Conservation (phyloP, 2,888 invertebrate genomes). For the Vesta saturnalis region DNA sequence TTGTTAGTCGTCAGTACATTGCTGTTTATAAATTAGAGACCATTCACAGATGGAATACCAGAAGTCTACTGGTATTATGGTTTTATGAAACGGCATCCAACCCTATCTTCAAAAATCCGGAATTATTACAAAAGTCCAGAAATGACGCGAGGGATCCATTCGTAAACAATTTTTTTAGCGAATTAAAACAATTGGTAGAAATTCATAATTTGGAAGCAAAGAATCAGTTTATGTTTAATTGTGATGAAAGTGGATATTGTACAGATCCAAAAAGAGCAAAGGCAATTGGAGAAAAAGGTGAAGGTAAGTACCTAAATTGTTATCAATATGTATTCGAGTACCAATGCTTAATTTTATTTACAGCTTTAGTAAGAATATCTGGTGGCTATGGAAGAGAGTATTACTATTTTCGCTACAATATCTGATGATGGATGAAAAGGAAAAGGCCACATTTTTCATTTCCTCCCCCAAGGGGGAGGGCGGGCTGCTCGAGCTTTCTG, state of each 20-base stretch:
- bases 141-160: slow-evolving; percentile 26
- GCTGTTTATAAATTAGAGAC: slow-evolving; percentile 9
- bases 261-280: slow-evolving; percentile 39
- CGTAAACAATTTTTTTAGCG: not conserved
- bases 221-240: slow-evolving; percentile 34
- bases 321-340: too few species aligned
- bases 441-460: too few species aligned
- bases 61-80: slow-evolving; percentile 31
- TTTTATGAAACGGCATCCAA: slow-evolving; percentile 32
- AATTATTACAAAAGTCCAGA: slow-evolving; percentile 22
- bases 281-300: too few species aligned
- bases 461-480: too few species aligned
- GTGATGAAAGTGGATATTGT: slow-evolving; percentile 43
- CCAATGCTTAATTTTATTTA: too few species aligned
- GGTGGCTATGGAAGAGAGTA: too few species aligned
- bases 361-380: slow-evolving; percentile 33
- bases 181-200: not conserved
- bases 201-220: not conserved
- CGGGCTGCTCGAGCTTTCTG: too few species aligned
- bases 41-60: slow-evolving; percentile 39
- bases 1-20: slow-evolving; percentile 2
- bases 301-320: too few species aligned
- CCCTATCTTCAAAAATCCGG: slow-evolving; percentile 37
- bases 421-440: slow-evolving; percentile 41
- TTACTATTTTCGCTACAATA: slow-evolving; percentile 42